These are phyloP conservation scores for Trachelus troglodyta DNA, from an alignment of 2,888 invertebrate genomes.

Conservation along the genomic window DNA sequence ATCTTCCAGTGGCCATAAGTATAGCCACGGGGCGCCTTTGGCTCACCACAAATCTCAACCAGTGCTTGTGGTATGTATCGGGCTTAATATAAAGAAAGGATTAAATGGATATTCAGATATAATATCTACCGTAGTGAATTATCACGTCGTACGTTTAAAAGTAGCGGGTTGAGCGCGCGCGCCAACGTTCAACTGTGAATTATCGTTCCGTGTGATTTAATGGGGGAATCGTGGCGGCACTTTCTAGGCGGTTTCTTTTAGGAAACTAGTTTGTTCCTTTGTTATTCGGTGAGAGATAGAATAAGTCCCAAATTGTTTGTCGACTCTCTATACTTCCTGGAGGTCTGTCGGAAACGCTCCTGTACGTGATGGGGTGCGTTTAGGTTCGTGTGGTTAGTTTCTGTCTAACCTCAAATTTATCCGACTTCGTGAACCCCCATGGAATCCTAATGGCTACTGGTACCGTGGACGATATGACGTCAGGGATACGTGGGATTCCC, in stretches of 20 bases:
- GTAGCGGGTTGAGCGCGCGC: constrained; percentile 22
- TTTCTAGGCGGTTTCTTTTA: neutral
- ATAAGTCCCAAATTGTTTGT: no score
- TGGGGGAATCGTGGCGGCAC: constrained; percentile 17
- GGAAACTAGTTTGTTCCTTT: neutral
- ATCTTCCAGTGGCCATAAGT: constrained; percentile 38
- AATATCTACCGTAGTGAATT: constrained; percentile 53
- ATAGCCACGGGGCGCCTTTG: constrained; percentile 45
- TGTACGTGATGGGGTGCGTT: neutral
- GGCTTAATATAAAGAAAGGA: constrained; percentile 52
- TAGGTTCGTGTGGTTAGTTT: no score
- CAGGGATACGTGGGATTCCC: constrained; percentile 56
- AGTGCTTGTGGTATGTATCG: constrained; percentile 16
- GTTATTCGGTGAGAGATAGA: neutral
- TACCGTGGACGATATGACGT: constrained; percentile 47
- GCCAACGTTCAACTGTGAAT: constrained; percentile 27
- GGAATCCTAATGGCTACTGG: neutral
- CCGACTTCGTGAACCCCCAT: no score
- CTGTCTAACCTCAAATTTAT: no score
- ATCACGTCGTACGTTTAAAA: constrained; percentile 50
- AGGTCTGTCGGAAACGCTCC: no score
- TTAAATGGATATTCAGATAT: constrained; percentile 50
- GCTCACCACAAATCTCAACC: constrained; percentile 50
- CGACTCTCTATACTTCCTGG: no score
- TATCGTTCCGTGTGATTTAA: constrained; percentile 57